phyloP scores from a whole-genome alignment of 2,797 vertebrate species.

The Xenopus petersii region DNA sequence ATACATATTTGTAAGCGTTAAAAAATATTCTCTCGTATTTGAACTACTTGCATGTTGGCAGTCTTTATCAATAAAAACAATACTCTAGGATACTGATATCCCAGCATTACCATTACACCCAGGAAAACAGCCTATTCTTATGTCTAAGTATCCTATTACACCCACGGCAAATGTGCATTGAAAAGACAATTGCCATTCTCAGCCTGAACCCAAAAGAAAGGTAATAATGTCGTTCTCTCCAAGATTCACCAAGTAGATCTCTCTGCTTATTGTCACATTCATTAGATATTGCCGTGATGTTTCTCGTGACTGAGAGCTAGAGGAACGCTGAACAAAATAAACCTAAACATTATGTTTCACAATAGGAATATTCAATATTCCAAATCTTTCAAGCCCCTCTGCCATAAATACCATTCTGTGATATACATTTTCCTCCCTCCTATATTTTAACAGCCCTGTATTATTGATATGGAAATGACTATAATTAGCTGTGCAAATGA shows the following conservation, averaged over 20 bases:
- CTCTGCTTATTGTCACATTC: conserved; percentile 5
- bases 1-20: not conserved
- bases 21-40: not conserved
- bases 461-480: conserved; percentile 72
- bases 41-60: not conserved
- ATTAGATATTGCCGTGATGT: conserved; percentile 32
- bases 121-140: conserved; percentile 15
- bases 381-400: too few species aligned
- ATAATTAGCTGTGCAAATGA: conserved; percentile 70
- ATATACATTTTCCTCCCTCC: conserved; percentile 17
- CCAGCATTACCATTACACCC: conserved; percentile 22
- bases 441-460: conserved; percentile 45
- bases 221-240: conserved; percentile 28
- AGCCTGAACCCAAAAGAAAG: conserved; percentile 9
- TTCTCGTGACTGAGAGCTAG: conserved; percentile 13
- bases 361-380: conserved; percentile 5
- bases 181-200: conserved; percentile 26
- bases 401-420: conserved; percentile 9
- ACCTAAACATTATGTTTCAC: conserved; percentile 3
- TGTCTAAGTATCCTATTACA: conserved; percentile 19
- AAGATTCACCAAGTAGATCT: conserved; percentile 2
- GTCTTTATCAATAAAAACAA: not conserved
- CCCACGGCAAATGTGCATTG: conserved; percentile 11
- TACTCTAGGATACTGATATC: conserved; percentile 19
- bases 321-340: conserved; percentile 13